Conservation (phyloP, 2,888 invertebrate species). For the Aproaerema taeniolella region DNA sequence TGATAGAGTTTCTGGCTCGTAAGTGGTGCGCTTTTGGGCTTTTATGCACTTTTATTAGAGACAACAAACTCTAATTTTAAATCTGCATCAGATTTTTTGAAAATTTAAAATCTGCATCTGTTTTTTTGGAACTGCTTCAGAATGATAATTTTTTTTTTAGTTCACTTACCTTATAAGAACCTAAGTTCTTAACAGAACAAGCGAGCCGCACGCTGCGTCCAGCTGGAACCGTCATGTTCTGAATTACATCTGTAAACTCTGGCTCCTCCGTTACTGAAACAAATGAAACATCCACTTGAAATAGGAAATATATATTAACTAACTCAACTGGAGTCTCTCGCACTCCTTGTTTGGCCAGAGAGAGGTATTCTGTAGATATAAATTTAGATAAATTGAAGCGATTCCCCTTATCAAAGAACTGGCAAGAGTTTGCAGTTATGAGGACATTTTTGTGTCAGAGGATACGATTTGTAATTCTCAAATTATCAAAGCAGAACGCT, state of each 20-base stretch:
- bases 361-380: conserved; percentile 36
- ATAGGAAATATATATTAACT: no score
- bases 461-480: conserved; percentile 76
- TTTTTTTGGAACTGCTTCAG: no score
- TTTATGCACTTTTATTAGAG: conserved; percentile 26
- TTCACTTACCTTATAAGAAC: conserved; percentile 88
- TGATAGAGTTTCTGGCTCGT: conserved; percentile 16
- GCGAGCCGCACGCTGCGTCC: conserved; percentile 92
- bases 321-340: conserved; percentile 6
- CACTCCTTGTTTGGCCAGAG: conserved; percentile 11
- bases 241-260: conserved; percentile 92
- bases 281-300: conserved; percentile 32
- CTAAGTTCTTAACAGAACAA: conserved; percentile 94
- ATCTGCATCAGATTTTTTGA: no score
- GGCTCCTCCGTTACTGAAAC: conserved; percentile 89
- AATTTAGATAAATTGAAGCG: conserved; percentile 51
- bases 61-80: no score
- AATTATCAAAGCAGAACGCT: conserved; percentile 77
- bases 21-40: conserved; percentile 32
- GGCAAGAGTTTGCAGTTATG: conserved; percentile 58
- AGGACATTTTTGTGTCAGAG: conserved; percentile 68
- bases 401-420: conserved; percentile 49
- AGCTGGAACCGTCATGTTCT: conserved; percentile 93
- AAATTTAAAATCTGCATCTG: no score
- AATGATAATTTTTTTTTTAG: neutral